Base-by-base conservation (phyloP, 2,113 vertebrate genomes). In the Aphelocoma coerulescens region DNA sequence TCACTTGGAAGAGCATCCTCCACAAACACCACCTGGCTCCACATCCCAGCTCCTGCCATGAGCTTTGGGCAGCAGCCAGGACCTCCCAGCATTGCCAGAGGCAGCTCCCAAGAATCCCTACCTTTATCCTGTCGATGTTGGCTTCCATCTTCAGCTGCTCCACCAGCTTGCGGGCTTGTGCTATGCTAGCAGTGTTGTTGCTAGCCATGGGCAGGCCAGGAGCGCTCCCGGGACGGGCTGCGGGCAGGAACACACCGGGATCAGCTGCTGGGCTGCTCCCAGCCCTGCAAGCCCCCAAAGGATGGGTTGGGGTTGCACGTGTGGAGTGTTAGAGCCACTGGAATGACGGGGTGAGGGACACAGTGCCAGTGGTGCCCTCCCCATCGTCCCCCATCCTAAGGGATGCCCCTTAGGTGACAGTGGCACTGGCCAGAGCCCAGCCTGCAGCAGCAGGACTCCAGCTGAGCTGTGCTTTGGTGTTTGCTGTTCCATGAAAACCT, bases 81-180 rank as follows among this genome's bases (percentile, higher is more conserved):
- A 2, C 55, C 67, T 14, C 17, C 3, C 67, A 68, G 30, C 59
- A 1, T 3, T 48, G 27, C 65, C 32, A 32, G 17, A 21, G 16
- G 16, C 33, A 3, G 0, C 11, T 41, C 41, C 33, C 3, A 1
- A 21, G 12, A 10, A 16, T 7, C 14, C 63, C 95, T 88, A 99
- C 99, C 98, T 99, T 99, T 99, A 99, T 99, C 98, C 99, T 98
- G 96, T 99, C 99, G 5, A 99, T 99, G 97, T 99, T 99, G 97
- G 99, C 99, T 96, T 99, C 99, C 99, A 99, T 99, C 98, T 99
- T 99, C 90, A 99, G 99, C 98, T 99, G 99, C 87, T 99, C 99
- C 97, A 99, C 99, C 98, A 99, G 99, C 98, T 99, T 99, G 96
- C 99, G 98, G 95, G 99, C 99, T 93, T 99, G 99, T 2, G 99